These are phyloP conservation scores for Leptogaster cylindrica DNA, from an alignment of 2,888 invertebrate genomes.

Conservation along the genomic window DNA sequence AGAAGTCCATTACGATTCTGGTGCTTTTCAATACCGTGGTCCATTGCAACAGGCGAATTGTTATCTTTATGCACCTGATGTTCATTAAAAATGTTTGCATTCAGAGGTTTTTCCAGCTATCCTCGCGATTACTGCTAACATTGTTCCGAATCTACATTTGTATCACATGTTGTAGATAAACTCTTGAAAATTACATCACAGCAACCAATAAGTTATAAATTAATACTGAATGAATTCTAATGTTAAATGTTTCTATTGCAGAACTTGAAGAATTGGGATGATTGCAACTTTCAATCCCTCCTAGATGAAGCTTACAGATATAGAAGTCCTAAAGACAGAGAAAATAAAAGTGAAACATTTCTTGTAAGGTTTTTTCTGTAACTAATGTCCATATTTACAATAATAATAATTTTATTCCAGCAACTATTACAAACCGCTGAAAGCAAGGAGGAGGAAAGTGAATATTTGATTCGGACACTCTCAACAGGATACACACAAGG, in stretches of 20 bases:
- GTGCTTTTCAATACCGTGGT: too few species aligned
- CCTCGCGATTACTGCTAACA: too few species aligned
- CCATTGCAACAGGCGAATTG: too few species aligned
- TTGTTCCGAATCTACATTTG: too few species aligned
- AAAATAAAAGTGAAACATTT: constrained; percentile 83
- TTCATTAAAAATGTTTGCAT: too few species aligned
- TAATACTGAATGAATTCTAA: too few species aligned
- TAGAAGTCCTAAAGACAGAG: constrained; percentile 83
- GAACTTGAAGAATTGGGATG: constrained; percentile 30
- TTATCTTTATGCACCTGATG: too few species aligned
- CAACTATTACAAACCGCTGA: constrained; percentile 79
- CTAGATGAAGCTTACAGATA: constrained; percentile 85
- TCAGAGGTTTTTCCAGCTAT: too few species aligned
- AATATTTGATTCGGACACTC: constrained; percentile 55
- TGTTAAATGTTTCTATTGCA: not conserved
- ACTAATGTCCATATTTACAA: constrained; percentile 20
- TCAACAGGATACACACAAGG: constrained; percentile 62
- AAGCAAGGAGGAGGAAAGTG: constrained; percentile 66
- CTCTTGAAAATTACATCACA: too few species aligned
- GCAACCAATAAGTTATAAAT: too few species aligned
- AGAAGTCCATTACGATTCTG: too few species aligned
- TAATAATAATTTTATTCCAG: constrained; percentile 60
- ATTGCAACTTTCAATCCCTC: constrained; percentile 72
- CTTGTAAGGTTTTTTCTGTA: constrained; percentile 65
- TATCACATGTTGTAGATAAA: too few species aligned